phyloP scores from a whole-genome alignment of 2,888 invertebrate species.

The Machimus rusticus region DNA sequence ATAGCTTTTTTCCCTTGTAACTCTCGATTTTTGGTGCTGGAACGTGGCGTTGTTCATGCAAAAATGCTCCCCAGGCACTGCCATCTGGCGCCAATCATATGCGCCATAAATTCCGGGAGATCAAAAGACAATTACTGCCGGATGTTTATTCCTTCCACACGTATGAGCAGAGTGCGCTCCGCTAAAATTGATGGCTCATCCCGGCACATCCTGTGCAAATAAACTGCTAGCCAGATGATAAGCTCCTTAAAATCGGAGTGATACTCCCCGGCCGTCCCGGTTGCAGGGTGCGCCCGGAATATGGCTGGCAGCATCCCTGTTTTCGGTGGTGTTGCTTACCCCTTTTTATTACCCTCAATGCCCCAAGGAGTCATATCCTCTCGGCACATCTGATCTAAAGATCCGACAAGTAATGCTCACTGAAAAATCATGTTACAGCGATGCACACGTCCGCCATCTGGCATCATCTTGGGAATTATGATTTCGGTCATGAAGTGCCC shows the following conservation, averaged over 20 bases:
- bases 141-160: conserved; percentile 37
- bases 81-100: neutral
- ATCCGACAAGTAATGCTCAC: conserved; percentile 38
- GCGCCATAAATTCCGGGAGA: conserved; percentile 8
- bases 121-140: conserved; percentile 35
- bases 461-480: conserved; percentile 22
- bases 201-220: conserved; percentile 15
- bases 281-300: neutral
- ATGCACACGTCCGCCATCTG: conserved; percentile 11
- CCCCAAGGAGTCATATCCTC: conserved; percentile 35
- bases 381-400: conserved; percentile 36
- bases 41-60: neutral
- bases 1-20: neutral
- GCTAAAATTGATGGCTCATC: conserved; percentile 31
- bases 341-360: conserved; percentile 30
- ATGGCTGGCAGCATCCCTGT: neutral
- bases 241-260: conserved; percentile 28
- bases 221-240: conserved; percentile 28
- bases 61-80: neutral
- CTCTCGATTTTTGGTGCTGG: neutral
- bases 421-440: conserved; percentile 32
- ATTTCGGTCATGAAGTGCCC: conserved; percentile 30
- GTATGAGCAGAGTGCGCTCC: neutral
- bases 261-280: neutral
- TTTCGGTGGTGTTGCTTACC: conserved; percentile 28